These are phyloP conservation scores for Penaeus indicus DNA, from an alignment of 1,140 invertebrate species.

Conservation along the genomic window DNA sequence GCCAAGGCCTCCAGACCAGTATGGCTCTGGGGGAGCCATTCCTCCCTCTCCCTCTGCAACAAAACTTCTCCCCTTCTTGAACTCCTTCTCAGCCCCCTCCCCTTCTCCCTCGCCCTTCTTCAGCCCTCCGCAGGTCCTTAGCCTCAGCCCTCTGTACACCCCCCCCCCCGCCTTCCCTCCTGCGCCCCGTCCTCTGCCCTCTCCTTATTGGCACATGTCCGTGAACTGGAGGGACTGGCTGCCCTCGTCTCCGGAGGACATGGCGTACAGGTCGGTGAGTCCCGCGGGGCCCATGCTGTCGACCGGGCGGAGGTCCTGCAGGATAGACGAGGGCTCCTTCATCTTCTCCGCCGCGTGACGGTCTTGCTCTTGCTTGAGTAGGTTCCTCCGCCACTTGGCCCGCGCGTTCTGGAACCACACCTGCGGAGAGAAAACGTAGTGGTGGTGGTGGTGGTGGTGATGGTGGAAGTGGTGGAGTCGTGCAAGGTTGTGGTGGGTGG, in stretches of 20 bases:
- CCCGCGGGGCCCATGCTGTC: constrained; percentile 48
- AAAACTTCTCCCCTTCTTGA: neutral
- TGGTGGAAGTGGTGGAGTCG: neutral
- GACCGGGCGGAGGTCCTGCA: constrained; percentile 52
- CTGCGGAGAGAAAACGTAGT: constrained; percentile 74
- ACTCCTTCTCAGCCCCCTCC: neutral
- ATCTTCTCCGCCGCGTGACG: constrained; percentile 55
- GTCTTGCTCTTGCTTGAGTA: constrained; percentile 66
- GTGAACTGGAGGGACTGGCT: constrained; percentile 55
- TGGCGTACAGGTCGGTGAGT: constrained; percentile 59
- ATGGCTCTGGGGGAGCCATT: neutral
- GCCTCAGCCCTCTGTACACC: neutral
- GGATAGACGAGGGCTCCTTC: constrained; percentile 47
- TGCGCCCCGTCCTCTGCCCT: too few relatives aligned
- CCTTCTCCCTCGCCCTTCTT: neutral
- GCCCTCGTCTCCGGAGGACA: constrained; percentile 58
- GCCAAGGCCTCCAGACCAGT: too few relatives aligned
- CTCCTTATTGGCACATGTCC: constrained; percentile 57
- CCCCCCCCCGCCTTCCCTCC: neutral
- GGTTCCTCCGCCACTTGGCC: constrained; percentile 90
- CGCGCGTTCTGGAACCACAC: constrained; percentile 99
- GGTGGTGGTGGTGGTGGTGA: constrained; percentile 43
- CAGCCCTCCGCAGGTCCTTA: neutral
- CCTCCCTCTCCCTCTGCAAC: neutral
- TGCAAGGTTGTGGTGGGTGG: constrained; percentile 8